Conservation (phyloP, 2,113 vertebrate genomes). For the Callionymus lyra region DNA sequence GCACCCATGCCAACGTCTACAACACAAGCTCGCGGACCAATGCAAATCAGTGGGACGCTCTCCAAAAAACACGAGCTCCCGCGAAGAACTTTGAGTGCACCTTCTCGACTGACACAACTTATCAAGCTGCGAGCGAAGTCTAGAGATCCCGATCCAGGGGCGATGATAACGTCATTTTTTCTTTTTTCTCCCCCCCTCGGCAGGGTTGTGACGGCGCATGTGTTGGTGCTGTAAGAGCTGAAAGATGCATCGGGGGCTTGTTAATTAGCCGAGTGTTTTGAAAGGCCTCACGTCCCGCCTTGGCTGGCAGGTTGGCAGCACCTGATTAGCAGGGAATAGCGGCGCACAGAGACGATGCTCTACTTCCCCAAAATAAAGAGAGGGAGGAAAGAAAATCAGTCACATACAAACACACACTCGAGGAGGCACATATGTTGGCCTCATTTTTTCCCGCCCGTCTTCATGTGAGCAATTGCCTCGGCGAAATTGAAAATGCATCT, state of each 20-base stretch:
- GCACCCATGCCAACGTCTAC: slow-evolving; percentile 43
- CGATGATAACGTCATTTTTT: slow-evolving; percentile 55
- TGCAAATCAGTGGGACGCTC: slow-evolving; percentile 29
- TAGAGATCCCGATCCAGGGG: slow-evolving; percentile 42
- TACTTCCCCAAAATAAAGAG: slow-evolving; percentile 64
- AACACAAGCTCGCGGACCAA: slow-evolving; percentile 34
- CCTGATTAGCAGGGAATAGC: slow-evolving; percentile 63
- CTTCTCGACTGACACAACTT: slow-evolving; percentile 40
- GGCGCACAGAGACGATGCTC: slow-evolving; percentile 48
- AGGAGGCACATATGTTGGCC: slow-evolving; percentile 39
- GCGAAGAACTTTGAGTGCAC: slow-evolving; percentile 33
- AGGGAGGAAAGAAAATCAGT: slow-evolving; percentile 21
- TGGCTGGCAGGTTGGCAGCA: slow-evolving; percentile 71
- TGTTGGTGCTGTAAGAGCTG: slow-evolving; percentile 46
- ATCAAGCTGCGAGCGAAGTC: slow-evolving; percentile 35
- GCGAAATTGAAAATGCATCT: slow-evolving; percentile 15
- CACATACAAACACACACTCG: slow-evolving; percentile 20
- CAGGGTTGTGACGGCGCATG: slow-evolving; percentile 57
- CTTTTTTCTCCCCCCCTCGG: slow-evolving; percentile 44
- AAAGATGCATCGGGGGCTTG: slow-evolving; percentile 52
- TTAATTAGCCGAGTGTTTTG: slow-evolving; percentile 66
- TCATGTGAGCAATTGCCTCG: slow-evolving; percentile 63
- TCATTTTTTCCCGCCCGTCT: slow-evolving; percentile 42
- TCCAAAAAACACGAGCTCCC: slow-evolving; percentile 29
- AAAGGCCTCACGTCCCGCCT: slow-evolving; percentile 51